Evolutionary conservation across 2,888 invertebrate species (phyloP).

Genomic region (Cactoblastis cactorum): DNA sequence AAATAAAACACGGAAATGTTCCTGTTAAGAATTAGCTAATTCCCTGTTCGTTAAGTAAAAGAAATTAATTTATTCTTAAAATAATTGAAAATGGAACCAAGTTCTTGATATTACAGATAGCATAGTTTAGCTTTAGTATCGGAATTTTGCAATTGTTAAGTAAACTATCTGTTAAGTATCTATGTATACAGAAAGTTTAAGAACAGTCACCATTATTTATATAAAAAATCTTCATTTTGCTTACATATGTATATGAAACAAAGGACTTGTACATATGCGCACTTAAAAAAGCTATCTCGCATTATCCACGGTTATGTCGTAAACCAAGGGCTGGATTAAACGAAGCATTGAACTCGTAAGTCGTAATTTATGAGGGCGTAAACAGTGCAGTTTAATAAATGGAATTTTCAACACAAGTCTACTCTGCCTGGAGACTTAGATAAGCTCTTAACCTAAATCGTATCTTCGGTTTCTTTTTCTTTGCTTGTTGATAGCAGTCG

Average conservation of each 20-base stretch:
- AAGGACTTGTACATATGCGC: slow-evolving; percentile 3
- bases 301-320: slow-evolving; percentile 14
- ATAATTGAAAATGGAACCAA: slow-evolving; percentile 24
- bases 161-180: background rate
- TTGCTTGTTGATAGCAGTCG: too few species aligned
- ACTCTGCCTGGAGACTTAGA: slow-evolving; percentile 28
- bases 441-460: background rate
- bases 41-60: slow-evolving; percentile 55
- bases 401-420: slow-evolving; percentile 52
- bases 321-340: slow-evolving; percentile 41
- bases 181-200: too few species aligned
- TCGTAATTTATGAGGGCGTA: slow-evolving; percentile 59
- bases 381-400: slow-evolving; percentile 61
- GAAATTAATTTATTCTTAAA: slow-evolving; percentile 65
- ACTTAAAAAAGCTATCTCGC: slow-evolving; percentile 13
- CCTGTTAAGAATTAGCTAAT: slow-evolving; percentile 51
- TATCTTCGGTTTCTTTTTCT: background rate
- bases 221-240: background rate
- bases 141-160: too few species aligned
- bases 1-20: slow-evolving; percentile 49
- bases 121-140: background rate
- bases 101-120: background rate
- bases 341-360: slow-evolving; percentile 64
- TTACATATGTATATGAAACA: background rate
- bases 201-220: too few species aligned